Percentiles rank a stretch among this genome's conserved stretches.
Evolutionary conservation across 2,797 vertebrate species (phyloP).

Genomic region (Anableps anableps): DNA sequence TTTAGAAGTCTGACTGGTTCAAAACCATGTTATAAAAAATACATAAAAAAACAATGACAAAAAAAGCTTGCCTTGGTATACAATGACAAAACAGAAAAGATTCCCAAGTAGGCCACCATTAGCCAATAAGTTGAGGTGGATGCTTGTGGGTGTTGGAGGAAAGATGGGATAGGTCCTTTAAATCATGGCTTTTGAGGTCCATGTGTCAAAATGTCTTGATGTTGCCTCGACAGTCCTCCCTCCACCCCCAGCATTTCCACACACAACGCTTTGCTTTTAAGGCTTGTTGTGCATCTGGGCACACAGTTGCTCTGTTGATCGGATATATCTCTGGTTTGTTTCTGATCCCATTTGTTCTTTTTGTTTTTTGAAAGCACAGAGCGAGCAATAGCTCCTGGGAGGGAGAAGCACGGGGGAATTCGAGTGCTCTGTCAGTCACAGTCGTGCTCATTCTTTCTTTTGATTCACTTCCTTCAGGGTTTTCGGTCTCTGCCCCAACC

Average conservation of each 20-base stretch:
- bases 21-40: not conserved
- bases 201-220: constrained; percentile 30
- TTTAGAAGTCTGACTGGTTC: constrained; percentile 54
- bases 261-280: constrained; percentile 76
- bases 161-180: constrained; percentile 69
- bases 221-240: constrained; percentile 41
- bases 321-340: constrained; percentile 27
- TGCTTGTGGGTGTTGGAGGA: not conserved
- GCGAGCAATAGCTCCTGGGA: constrained; percentile 20
- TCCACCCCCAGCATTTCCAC: constrained; percentile 20
- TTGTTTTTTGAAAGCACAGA: constrained; percentile 27
- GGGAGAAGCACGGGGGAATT: constrained; percentile 19
- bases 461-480: constrained; percentile 34
- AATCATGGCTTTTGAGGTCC: constrained; percentile 77
- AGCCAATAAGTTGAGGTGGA: constrained; percentile 32
- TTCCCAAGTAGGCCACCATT: constrained; percentile 23
- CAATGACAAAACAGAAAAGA: constrained; percentile 16
- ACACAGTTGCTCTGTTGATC: constrained; percentile 46
- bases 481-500: constrained; percentile 55
- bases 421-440: constrained; percentile 43
- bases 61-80: constrained; percentile 33
- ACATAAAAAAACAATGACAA: constrained; percentile 2
- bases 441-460: constrained; percentile 25
- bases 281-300: constrained; percentile 80
- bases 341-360: constrained; percentile 39